Percentiles rank a stretch among this genome's conserved stretches.
These are phyloP conservation scores for Myotis lucifugus DNA, from an alignment of 2,113 vertebrate species.

Conservation along the genomic window DNA sequence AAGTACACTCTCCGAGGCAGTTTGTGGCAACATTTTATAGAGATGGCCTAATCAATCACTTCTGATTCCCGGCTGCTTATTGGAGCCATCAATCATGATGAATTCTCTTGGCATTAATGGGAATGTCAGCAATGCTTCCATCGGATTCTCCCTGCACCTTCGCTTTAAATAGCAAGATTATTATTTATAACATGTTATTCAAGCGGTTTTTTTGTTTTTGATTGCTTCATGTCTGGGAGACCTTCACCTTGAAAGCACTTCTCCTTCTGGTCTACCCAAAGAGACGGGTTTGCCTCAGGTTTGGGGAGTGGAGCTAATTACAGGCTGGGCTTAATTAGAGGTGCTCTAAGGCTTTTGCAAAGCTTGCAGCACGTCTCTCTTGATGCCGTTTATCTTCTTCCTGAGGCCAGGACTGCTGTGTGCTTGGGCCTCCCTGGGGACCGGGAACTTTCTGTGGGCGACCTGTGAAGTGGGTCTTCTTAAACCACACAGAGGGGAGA, in stretches of 20 bases:
- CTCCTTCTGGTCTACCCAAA: not conserved
- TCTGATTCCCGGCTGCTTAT: not conserved
- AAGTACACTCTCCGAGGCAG: not conserved
- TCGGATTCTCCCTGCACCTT: not conserved
- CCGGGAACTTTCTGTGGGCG: not conserved
- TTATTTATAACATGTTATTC: slow-evolving; percentile 35
- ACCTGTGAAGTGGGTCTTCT: slow-evolving; percentile 70
- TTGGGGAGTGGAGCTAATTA: not conserved
- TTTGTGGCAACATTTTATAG: not conserved
- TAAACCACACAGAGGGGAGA: slow-evolving; percentile 64
- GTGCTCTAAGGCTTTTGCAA: not conserved
- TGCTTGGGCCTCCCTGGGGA: not conserved
- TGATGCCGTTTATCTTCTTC: not conserved
- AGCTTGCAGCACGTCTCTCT: not conserved
- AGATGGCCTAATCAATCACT: not conserved
- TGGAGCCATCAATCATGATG: not conserved
- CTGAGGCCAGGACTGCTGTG: not conserved
- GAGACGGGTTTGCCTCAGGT: not conserved
- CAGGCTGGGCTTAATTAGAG: slow-evolving; percentile 7
- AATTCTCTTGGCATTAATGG: not conserved
- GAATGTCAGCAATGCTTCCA: not conserved
- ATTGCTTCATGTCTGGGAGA: not conserved
- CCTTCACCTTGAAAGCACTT: not conserved
- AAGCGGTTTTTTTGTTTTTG: not conserved
- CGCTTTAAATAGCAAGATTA: not conserved